phyloP scores from a whole-genome alignment of 2,113 vertebrate genomes.

The Elephantulus edwardii region DNA sequence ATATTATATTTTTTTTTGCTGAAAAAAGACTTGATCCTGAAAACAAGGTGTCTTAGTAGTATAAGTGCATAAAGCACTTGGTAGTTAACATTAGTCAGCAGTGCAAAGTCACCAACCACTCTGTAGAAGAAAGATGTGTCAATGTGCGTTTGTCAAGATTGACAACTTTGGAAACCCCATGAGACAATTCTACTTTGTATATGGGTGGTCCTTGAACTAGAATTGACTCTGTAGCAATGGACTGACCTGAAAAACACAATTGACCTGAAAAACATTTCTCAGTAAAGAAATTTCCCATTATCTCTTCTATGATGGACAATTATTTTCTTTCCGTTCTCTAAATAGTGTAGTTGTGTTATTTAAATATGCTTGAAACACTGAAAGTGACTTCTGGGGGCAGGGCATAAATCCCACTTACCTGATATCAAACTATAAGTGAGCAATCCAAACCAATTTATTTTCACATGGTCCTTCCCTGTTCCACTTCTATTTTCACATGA shows the following conservation, averaged over 20 bases:
- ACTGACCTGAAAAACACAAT: not conserved
- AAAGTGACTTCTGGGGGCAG: not conserved
- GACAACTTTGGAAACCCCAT: not conserved
- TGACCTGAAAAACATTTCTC: too few species aligned
- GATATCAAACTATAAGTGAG: not conserved
- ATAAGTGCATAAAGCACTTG: not conserved
- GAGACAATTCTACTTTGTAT: not conserved
- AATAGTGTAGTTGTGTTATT: not conserved
- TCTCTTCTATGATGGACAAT: not conserved
- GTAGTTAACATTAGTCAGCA: not conserved
- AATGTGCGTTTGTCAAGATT: not conserved
- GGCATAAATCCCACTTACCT: not conserved
- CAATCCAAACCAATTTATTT: not conserved
- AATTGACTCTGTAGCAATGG: not conserved
- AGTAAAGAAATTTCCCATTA: not conserved
- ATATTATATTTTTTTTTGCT: not conserved
- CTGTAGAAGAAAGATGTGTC: not conserved
- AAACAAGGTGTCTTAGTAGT: not conserved
- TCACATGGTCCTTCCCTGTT: not conserved
- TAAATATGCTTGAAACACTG: not conserved
- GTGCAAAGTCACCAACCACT: not conserved
- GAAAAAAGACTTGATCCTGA: not conserved
- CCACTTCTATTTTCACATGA: not conserved
- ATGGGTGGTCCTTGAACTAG: not conserved
- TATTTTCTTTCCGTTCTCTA: not conserved